Percentiles rank a stretch among this genome's conserved stretches.
phyloP scores from a whole-genome alignment of 2,888 invertebrate genomes.

The Acleris holmiana region DNA sequence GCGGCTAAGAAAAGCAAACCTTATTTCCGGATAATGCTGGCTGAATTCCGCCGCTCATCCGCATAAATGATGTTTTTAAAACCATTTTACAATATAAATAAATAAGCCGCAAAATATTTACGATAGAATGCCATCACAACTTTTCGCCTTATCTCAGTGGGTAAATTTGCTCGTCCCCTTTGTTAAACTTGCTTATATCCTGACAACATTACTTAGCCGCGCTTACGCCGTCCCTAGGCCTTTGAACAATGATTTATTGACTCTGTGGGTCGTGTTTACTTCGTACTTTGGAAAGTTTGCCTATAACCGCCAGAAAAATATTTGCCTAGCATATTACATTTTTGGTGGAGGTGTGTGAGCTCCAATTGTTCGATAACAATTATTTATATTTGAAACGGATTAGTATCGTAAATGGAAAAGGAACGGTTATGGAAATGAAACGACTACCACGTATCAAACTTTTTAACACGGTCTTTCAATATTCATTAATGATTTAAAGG shows the following conservation, averaged over 20 bases:
- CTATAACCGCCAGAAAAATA: constrained; percentile 48
- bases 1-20: constrained; percentile 7
- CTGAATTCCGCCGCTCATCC: constrained; percentile 12
- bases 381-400: constrained; percentile 7
- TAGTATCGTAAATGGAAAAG: not conserved
- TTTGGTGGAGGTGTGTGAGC: constrained; percentile 29
- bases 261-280: constrained; percentile 63
- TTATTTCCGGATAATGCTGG: constrained; percentile 12
- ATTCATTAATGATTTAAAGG: no score
- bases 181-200: constrained; percentile 64
- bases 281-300: constrained; percentile 53
- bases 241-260: constrained; percentile 73
- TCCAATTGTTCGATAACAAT: constrained; percentile 25
- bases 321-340: constrained; percentile 49
- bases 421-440: no score
- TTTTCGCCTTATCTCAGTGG: constrained; percentile 40
- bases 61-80: constrained; percentile 26
- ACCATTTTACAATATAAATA: constrained; percentile 29
- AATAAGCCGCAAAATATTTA: constrained; percentile 39
- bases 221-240: constrained; percentile 57
- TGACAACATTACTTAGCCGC: constrained; percentile 67
- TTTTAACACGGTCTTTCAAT: no score
- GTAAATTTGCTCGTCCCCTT: constrained; percentile 46
- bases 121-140: constrained; percentile 33
- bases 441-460: no score